Conservation (phyloP, 2,888 invertebrate species). For the Arenicola marina region DNA sequence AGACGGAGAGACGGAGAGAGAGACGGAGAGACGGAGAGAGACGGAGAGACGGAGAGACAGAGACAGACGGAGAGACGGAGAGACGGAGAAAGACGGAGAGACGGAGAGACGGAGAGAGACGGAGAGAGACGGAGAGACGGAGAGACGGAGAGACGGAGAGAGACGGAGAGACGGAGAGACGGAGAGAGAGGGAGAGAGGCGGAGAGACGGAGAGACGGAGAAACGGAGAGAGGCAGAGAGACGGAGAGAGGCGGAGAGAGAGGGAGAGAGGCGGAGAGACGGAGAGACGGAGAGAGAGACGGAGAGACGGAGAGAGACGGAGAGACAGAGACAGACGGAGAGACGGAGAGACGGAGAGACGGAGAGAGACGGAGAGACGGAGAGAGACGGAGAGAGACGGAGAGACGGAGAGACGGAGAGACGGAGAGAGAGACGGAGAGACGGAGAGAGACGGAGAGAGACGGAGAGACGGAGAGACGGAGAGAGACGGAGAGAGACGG, state of each 20-base stretch:
- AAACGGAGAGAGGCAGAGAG: neutral
- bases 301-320: neutral
- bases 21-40: neutral
- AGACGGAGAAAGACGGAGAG: neutral
- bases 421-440: neutral
- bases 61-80: neutral
- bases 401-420: neutral
- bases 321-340: neutral
- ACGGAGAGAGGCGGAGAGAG: neutral
- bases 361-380: no score
- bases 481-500: no score
- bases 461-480: no score
- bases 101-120: neutral
- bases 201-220: neutral
- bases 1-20: neutral
- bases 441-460: neutral
- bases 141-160: neutral
- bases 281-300: neutral
- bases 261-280: neutral
- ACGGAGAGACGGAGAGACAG: neutral
- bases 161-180: neutral
- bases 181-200: neutral
- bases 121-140: neutral
- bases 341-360: no score
- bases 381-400: no score